These are phyloP conservation scores for Volucella zonaria DNA, from an alignment of 2,888 invertebrate genomes.

Conservation along the genomic window DNA sequence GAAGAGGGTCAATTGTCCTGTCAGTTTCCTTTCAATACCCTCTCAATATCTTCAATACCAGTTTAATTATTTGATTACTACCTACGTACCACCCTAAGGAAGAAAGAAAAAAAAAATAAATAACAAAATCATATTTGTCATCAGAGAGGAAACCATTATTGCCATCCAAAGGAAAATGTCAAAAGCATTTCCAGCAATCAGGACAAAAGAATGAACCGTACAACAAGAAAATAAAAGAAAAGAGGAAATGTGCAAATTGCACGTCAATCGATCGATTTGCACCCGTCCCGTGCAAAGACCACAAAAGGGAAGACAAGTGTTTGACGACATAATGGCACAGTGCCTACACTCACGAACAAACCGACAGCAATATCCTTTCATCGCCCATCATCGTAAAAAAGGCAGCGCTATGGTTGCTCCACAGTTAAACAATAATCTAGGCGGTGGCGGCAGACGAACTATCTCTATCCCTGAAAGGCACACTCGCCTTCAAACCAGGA, in stretches of 20 bases:
- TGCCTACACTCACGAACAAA: conserved; percentile 71
- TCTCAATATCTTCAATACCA: conserved; percentile 14
- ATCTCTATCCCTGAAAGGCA: background rate
- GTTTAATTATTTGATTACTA: conserved; percentile 57
- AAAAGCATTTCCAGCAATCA: conserved; percentile 67
- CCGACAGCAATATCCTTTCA: conserved; percentile 70
- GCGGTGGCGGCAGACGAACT: conserved; percentile 14
- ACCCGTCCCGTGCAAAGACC: conserved; percentile 57
- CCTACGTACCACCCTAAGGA: conserved; percentile 3
- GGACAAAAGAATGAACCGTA: conserved; percentile 58
- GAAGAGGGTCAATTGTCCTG: conserved; percentile 45
- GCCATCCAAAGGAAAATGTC: conserved; percentile 61
- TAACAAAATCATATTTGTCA: conserved; percentile 69
- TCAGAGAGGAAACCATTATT: conserved; percentile 66
- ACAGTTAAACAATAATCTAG: conserved; percentile 53
- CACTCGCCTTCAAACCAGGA: conserved; percentile 1
- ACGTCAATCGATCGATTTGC: conserved; percentile 74
- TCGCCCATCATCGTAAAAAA: conserved; percentile 63
- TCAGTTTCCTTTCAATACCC: conserved; percentile 21
- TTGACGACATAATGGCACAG: conserved; percentile 69
- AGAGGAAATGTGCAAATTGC: conserved; percentile 73
- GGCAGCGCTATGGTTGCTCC: conserved; percentile 25
- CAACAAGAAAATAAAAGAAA: conserved; percentile 47
- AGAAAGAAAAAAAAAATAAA: conserved; percentile 23
- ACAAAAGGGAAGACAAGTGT: conserved; percentile 66